Percentiles rank a stretch among this genome's conserved stretches.
Conservation (phyloP, 2,113 vertebrate species). For the Ictalurus punctatus region DNA sequence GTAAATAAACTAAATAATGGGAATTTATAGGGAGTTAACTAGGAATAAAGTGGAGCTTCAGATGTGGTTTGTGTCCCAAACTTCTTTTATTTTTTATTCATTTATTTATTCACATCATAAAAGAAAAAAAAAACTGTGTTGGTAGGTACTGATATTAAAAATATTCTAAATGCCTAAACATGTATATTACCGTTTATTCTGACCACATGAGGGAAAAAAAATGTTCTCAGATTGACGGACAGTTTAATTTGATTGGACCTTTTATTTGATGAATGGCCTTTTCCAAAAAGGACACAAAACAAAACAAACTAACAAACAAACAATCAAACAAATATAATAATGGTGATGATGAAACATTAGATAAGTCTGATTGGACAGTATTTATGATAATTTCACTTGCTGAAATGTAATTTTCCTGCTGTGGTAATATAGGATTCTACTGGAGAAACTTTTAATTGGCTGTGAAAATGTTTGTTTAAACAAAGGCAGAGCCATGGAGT, state of each 20-base stretch:
- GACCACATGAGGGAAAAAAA: background rate
- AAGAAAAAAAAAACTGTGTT: too few relatives aligned
- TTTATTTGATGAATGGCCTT: background rate
- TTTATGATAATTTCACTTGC: background rate
- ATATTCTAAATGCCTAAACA: too few relatives aligned
- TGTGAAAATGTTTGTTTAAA: background rate
- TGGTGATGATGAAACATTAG: background rate
- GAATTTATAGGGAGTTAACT: background rate
- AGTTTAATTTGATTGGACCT: background rate
- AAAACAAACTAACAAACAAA: too few relatives aligned
- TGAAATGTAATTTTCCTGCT: too few relatives aligned
- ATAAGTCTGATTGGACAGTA: background rate
- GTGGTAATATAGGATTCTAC: background rate
- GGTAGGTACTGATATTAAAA: background rate
- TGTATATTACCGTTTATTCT: background rate
- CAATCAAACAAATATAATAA: too few relatives aligned
- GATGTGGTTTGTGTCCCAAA: background rate
- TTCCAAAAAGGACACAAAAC: background rate
- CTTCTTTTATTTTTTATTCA: background rate
- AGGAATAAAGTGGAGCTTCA: background rate
- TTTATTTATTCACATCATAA: too few relatives aligned
- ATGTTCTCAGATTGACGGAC: background rate
- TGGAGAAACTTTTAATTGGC: background rate
- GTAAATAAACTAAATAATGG: too few relatives aligned
- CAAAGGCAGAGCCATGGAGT: background rate